A percentile compares a stretch with the other conserved stretches of the same genome.
These are phyloP conservation scores for Bellardia bayeri DNA, from an alignment of 2,888 invertebrate genomes.

Conservation along the genomic window DNA sequence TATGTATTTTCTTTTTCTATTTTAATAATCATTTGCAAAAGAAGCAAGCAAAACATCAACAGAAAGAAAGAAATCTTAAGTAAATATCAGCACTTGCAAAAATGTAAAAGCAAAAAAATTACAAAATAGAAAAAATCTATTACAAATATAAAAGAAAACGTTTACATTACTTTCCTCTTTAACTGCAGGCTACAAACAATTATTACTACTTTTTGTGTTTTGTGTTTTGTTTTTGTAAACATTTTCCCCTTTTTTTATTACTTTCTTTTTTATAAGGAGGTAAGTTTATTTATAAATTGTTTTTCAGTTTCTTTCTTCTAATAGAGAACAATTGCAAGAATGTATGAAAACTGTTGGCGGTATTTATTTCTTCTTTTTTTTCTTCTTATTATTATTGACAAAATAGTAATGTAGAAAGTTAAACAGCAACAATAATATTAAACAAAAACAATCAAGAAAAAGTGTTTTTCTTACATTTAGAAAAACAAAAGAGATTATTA, in stretches of 20 bases:
- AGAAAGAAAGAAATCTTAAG: constrained; percentile 26
- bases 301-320: constrained; percentile 45
- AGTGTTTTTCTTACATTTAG: constrained; percentile 14
- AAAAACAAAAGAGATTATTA: neutral
- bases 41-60: neutral
- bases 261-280: neutral
- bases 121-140: constrained; percentile 24
- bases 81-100: constrained; percentile 66
- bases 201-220: constrained; percentile 21
- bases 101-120: constrained; percentile 18
- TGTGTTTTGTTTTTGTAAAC: neutral
- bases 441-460: constrained; percentile 23
- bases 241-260: constrained; percentile 36
- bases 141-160: constrained; percentile 43
- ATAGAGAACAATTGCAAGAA: constrained; percentile 46
- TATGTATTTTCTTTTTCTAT: constrained; percentile 14
- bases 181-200: constrained; percentile 68
- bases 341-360: constrained; percentile 5
- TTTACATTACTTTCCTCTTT: constrained; percentile 64
- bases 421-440: constrained; percentile 13
- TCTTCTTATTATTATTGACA: constrained; percentile 47
- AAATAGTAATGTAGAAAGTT: constrained; percentile 50
- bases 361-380: constrained; percentile 9
- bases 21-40: constrained; percentile 23
- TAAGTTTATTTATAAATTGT: constrained; percentile 47